Percentiles rank a stretch among this genome's conserved stretches.
Evolutionary conservation across 2,797 vertebrate genomes (phyloP).

Genomic region (Micrastur ruficollis): DNA sequence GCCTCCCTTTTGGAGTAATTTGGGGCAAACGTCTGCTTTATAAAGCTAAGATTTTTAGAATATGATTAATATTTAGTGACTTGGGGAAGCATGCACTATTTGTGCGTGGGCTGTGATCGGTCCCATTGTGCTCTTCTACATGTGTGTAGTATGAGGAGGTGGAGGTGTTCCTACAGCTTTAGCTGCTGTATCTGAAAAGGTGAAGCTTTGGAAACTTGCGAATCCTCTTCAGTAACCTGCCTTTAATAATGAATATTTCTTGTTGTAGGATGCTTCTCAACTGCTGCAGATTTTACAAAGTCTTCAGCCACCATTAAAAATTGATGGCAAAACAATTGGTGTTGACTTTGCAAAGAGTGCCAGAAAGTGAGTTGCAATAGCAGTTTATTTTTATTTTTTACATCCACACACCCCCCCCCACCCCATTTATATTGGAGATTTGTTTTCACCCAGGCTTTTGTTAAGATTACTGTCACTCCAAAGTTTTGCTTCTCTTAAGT

Average conservation of each 20-base stretch:
- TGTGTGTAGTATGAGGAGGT: not conserved
- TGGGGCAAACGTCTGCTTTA: not conserved
- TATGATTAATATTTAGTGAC: not conserved
- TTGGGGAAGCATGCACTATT: accelerated
- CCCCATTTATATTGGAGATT: not conserved
- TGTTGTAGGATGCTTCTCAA: slow-evolving; percentile 92
- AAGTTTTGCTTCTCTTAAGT: not conserved
- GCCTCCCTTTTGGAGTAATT: not conserved
- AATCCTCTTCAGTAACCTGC: not conserved
- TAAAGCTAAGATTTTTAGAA: not conserved
- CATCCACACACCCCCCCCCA: accelerated
- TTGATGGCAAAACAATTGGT: slow-evolving; percentile 97
- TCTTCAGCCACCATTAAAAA: slow-evolving; percentile 93
- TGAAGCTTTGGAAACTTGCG: not conserved
- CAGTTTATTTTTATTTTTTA: not conserved
- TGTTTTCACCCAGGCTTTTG: not conserved
- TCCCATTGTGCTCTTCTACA: accelerated
- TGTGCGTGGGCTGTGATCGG: accelerated
- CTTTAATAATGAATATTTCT: not conserved
- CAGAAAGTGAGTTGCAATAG: slow-evolving; percentile 86
- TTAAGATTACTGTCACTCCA: not conserved
- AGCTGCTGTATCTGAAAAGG: not conserved
- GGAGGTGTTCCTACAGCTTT: not conserved
- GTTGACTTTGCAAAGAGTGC: slow-evolving; percentile 99
- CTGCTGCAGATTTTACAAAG: slow-evolving; percentile 94